Evolutionary conservation across 1,140 invertebrate species (phyloP), one percentile per base, ranked within the genome.

Genomic region (Ylistrum balloti): DNA sequence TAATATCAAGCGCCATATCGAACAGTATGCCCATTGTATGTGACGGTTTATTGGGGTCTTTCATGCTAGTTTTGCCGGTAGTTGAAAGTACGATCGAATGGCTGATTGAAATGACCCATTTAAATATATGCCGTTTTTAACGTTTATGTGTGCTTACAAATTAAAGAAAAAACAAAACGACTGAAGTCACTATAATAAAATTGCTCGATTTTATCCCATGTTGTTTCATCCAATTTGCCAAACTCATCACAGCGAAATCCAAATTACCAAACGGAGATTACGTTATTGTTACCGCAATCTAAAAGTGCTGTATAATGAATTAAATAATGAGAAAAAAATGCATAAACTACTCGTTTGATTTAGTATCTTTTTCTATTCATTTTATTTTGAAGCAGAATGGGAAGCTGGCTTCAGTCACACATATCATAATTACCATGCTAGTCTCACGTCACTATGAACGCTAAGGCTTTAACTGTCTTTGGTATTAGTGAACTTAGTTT

Each of bases 141-240:
- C 56, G 28, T 74, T 74, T 74, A 74, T n/a, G 56, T 74, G 56
- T 74, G 56, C 56, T 28, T 74, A 74, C 56, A 74, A 74, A 74
- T 74, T 74, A 74, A n/a, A 28, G 56, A 74, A n/a, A 9, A 28
- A 74, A n/a, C 9, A 28, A 74, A n/a, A 0, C n/a, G 22, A 74
- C 28, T 74, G n/a, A 74, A 74, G 56, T 28, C 56, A 28, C 22
- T n/a, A 5, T 74, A 5, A 74, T 74, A 74, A 74, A 74, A 28
- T 74, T n/a, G n/a, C 1, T 74, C 22, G 56, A 74, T 74, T 74
- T n/a, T 28, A 74, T 74, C 56, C 22, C 15, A 74, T 74, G 22
- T 74, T 74, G n/a, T 74, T 74, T n/a, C n/a, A 74, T 74, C 56
- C 56, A 74, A 74, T 74, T 74, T 74, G 56, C 22, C 56, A 28